phyloP scores from a whole-genome alignment of 2,797 vertebrate species.

The Crenuchus spilurus region DNA sequence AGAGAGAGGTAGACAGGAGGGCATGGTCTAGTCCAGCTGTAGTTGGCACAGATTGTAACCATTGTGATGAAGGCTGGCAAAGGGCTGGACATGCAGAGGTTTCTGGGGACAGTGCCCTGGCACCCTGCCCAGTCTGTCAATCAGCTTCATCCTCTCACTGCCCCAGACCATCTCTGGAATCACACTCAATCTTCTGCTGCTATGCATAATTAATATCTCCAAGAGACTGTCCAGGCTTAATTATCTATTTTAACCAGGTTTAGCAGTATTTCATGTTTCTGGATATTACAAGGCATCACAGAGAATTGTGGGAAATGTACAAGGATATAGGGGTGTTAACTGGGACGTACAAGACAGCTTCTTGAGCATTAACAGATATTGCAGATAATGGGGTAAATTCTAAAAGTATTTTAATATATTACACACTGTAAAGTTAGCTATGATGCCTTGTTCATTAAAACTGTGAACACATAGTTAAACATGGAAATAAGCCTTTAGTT shows the following conservation, averaged over 20 bases:
- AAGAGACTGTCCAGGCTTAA: constrained; percentile 51
- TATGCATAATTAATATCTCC: constrained; percentile 59
- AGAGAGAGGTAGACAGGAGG: constrained; percentile 25
- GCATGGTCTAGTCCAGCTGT: constrained; percentile 51
- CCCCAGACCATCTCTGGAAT: constrained; percentile 48
- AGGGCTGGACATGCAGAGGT: constrained; percentile 50
- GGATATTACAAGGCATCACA: constrained; percentile 18
- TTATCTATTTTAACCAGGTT: constrained; percentile 54
- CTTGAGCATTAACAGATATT: neutral
- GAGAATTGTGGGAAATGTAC: neutral
- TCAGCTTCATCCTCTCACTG: constrained; percentile 47
- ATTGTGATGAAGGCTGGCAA: constrained; percentile 54
- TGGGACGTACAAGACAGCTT: neutral
- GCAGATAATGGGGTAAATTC: neutral
- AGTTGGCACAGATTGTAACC: constrained; percentile 56
- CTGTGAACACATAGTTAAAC: no score
- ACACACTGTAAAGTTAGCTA: neutral
- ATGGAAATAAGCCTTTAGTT: no score
- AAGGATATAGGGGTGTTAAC: neutral
- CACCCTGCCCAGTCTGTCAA: constrained; percentile 55
- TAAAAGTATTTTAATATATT: neutral
- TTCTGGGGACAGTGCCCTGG: constrained; percentile 54
- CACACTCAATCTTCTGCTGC: constrained; percentile 51
- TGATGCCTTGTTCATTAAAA: neutral
- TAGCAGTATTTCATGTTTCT: constrained; percentile 36